Percentiles rank a stretch among this genome's conserved stretches.
Evolutionary conservation across 35 echinoderm and acorn worm genomes (phyloP).

Genomic region (Lytechinus variegatus): DNA sequence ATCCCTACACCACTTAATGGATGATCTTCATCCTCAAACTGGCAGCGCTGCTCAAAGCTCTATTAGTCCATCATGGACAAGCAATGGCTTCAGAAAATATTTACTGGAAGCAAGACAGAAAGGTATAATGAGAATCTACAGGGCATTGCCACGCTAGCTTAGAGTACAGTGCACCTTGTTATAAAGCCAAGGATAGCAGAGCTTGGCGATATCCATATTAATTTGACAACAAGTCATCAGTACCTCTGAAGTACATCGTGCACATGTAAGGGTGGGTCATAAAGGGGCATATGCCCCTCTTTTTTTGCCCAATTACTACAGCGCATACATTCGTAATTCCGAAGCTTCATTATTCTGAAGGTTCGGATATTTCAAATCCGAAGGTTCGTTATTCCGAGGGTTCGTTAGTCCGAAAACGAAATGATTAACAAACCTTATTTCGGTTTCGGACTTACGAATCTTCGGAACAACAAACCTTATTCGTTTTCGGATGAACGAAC

Average conservation of each 20-base stretch:
- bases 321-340: too few species aligned
- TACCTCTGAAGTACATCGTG: not conserved
- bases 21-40: not conserved
- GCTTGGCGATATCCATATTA: not conserved
- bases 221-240: not conserved
- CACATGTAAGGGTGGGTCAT: too few species aligned
- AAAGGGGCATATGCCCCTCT: too few species aligned
- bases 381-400: too few species aligned
- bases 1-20: not conserved
- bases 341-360: too few species aligned
- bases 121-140: not conserved
- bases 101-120: not conserved
- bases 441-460: too few species aligned
- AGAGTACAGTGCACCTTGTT: not conserved
- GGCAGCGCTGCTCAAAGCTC: not conserved
- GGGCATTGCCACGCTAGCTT: not conserved
- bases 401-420: too few species aligned
- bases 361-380: too few species aligned
- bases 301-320: too few species aligned
- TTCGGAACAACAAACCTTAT: too few species aligned
- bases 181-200: not conserved
- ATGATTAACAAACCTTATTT: too few species aligned
- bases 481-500: too few species aligned
- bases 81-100: not conserved
- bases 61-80: not conserved